Percentiles rank a stretch among this genome's conserved stretches.
These are phyloP conservation scores for Brachionus sp. DNA, from an alignment of 1,140 invertebrate genomes.

Conservation along the genomic window DNA sequence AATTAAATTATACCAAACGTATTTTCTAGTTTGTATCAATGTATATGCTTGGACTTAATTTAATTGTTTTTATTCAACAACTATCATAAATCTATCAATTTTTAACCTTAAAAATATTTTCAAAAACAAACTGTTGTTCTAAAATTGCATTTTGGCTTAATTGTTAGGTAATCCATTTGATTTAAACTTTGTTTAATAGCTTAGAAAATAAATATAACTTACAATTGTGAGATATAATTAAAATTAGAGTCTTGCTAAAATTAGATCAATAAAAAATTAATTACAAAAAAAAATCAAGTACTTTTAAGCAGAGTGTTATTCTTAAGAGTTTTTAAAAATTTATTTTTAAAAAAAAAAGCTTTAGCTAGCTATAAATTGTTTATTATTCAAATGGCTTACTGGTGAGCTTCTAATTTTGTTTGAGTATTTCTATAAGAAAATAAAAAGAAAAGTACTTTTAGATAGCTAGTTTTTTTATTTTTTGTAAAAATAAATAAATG, in stretches of 20 bases:
- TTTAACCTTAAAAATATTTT: slow-evolving; percentile 2
- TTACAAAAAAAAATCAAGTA: too few relatives aligned
- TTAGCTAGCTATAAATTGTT: too few relatives aligned
- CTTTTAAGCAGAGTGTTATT: too few relatives aligned
- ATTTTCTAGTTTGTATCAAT: background rate
- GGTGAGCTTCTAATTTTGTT: too few relatives aligned
- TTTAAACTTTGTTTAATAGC: background rate
- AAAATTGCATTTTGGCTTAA: background rate
- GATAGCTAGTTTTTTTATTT: too few relatives aligned
- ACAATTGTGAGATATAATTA: background rate
- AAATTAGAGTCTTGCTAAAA: background rate
- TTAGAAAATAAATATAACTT: background rate
- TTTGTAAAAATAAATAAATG: too few relatives aligned
- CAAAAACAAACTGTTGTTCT: background rate
- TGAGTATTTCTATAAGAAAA: too few relatives aligned
- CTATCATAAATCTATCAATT: background rate
- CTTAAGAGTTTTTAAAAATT: too few relatives aligned
- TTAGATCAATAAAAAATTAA: background rate
- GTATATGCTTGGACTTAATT: background rate
- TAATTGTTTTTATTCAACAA: background rate
- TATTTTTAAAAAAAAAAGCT: too few relatives aligned
- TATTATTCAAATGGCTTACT: too few relatives aligned
- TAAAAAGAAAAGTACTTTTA: too few relatives aligned
- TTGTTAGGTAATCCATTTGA: background rate
- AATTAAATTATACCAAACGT: background rate